Evolutionary conservation across 2,888 invertebrate species (phyloP), one percentile per base, ranked within the genome.

Genomic region (Zelleria hepariella): DNA sequence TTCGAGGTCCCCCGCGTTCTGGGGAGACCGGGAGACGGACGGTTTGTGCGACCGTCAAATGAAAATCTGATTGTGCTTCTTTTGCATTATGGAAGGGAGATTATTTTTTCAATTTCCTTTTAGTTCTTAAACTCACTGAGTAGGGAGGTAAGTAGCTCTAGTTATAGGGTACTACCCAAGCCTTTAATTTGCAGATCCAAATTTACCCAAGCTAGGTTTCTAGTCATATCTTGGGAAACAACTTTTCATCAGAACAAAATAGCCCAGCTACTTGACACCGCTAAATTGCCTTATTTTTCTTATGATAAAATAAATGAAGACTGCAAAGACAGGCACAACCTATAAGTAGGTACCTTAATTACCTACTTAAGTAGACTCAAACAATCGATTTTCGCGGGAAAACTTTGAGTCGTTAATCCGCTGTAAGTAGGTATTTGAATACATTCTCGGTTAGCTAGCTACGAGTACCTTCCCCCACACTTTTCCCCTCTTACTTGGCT

Each of bases 61-160:
- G 82, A 82, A 82, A 84, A 84, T 85, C 82, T 80, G 84, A 85
- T 84, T 84, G 81, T 78, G 82, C 77, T 82, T 80, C 78, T 78
- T 83, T 82, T 81, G 80, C 82, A 81, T 82, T 82, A 83, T 82
- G 78, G 82, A 82, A 79, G 78, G 59, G 58, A 62, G 81, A 81
- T 25, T 10, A 26, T 26, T 23, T 7, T 54, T 54, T 21, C 7
- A 51, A 51, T 8, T 51, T 49, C 49, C 26, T 53, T 26, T 24
- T 10, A 53, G 53, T 26, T 53, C 7, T 24, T 7, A 25, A 25
- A 23, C 10, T 15, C 25, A 53, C 20, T 5, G 7, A 23, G 18
- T 24, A 8, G 4, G 23, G 8, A 24, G 0, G n/a, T 53, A 25
- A 10, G n/a, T 53, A 25, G 24, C 5, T 4, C 25, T 15, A 53